Conservation (phyloP, 1,140 invertebrate genomes). For the Bombus superbus region DNA sequence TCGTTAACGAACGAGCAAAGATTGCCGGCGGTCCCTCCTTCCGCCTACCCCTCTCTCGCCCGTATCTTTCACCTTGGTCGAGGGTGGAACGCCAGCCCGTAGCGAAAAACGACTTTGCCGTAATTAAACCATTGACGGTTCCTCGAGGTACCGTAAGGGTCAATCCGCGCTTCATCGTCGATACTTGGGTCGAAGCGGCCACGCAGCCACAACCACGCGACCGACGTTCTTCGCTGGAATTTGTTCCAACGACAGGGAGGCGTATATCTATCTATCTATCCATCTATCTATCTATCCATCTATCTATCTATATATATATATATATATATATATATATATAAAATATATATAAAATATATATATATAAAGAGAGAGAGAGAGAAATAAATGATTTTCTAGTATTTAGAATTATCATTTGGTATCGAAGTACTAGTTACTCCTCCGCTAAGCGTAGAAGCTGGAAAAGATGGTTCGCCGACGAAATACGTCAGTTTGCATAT, state of each 20-base stretch:
- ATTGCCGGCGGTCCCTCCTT: constrained; percentile 15
- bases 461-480: no score
- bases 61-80: constrained; percentile 53
- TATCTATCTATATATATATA: no score
- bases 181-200: constrained; percentile 30
- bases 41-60: constrained; percentile 20
- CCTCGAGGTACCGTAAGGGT: constrained; percentile 76
- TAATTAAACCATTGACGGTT: constrained; percentile 71
- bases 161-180: constrained; percentile 64
- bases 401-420: no score
- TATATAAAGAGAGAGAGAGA: no score
- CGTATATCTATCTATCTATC: no score
- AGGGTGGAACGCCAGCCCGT: constrained; percentile 48
- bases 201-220: constrained; percentile 45
- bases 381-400: no score
- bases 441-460: no score
- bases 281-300: no score
- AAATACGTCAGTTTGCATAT: neutral
- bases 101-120: constrained; percentile 52
- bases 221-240: constrained; percentile 63
- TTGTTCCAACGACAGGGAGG: constrained; percentile 65
- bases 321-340: no score
- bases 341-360: no score
- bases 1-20: constrained; percentile 47
- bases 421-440: no score